Conservation (phyloP, 2,797 vertebrate genomes). For the Spinibarbus caldwelli region DNA sequence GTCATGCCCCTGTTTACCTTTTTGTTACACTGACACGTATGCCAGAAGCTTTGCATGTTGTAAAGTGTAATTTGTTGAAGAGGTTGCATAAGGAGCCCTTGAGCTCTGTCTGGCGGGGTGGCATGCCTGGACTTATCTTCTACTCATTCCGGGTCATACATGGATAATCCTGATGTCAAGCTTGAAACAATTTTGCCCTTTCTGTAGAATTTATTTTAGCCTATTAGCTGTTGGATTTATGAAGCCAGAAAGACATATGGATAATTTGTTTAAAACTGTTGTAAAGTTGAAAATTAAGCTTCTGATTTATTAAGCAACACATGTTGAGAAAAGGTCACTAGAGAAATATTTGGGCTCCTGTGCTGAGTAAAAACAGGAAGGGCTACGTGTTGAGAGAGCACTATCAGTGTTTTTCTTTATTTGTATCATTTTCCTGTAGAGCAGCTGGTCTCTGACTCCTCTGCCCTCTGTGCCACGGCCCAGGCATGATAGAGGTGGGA, state of each 20-base stretch:
- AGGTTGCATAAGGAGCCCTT: constrained; percentile 21
- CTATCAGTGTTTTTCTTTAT: constrained; percentile 79
- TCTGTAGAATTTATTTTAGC: not conserved
- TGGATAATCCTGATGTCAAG: not conserved
- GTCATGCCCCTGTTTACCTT: constrained; percentile 33
- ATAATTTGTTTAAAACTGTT: not conserved
- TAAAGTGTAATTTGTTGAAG: constrained; percentile 31
- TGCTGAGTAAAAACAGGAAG: constrained; percentile 80
- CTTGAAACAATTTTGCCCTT: not conserved
- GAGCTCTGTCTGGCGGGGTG: not conserved
- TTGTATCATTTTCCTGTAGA: constrained; percentile 77
- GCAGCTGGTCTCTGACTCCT: constrained; percentile 79
- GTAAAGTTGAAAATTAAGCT: constrained; percentile 2
- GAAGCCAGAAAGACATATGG: not conserved
- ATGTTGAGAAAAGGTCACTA: constrained; percentile 27
- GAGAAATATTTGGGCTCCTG: constrained; percentile 47
- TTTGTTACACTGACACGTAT: constrained; percentile 33
- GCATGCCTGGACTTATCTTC: constrained; percentile 21
- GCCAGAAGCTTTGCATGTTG: constrained; percentile 30
- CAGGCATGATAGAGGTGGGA: constrained; percentile 31
- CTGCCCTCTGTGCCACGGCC: constrained; percentile 68
- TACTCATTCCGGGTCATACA: not conserved
- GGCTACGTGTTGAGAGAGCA: constrained; percentile 70
- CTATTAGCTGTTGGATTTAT: not conserved
- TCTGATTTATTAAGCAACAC: constrained; percentile 3